These are phyloP conservation scores for Zoanthus sociatus DNA, from an alignment of 92 coral and sea anemone species.

Conservation along the genomic window DNA sequence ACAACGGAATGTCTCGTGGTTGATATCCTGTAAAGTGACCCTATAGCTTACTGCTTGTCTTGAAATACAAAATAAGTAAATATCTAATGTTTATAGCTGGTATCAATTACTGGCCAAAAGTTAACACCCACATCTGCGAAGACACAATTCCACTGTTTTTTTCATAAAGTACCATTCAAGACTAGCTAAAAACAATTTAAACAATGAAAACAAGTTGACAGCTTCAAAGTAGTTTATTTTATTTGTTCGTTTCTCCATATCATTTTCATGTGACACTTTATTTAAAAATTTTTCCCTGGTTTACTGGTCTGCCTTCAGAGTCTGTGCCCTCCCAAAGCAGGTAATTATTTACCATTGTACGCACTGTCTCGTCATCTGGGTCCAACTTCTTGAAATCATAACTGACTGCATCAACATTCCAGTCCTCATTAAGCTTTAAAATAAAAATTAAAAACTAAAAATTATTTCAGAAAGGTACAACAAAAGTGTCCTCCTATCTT, in stretches of 20 bases:
- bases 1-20: too few relatives aligned
- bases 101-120: too few relatives aligned
- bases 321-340: slow-evolving; percentile 71
- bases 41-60: too few relatives aligned
- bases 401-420: slow-evolving; percentile 84
- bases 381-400: slow-evolving; percentile 82
- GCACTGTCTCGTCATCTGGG: slow-evolving; percentile 76
- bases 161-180: too few relatives aligned
- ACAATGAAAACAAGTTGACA: background rate
- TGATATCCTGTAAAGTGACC: too few relatives aligned
- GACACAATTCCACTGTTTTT: too few relatives aligned
- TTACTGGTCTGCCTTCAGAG: slow-evolving; percentile 61
- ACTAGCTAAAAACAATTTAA: background rate
- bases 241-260: background rate
- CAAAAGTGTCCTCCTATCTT: too few relatives aligned
- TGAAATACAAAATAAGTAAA: too few relatives aligned
- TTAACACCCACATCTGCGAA: too few relatives aligned
- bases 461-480: too few relatives aligned
- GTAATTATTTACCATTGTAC: slow-evolving; percentile 75
- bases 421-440: slow-evolving; percentile 75
- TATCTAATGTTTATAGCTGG: too few relatives aligned
- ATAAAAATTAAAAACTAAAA: background rate
- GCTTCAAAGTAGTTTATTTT: background rate
- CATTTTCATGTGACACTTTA: slow-evolving; percentile 15
- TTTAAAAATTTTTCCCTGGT: slow-evolving; percentile 85